A percentile compares a stretch with the other conserved stretches of the same genome.
Evolutionary conservation across 2,888 invertebrate genomes (phyloP).

Genomic region (Alitta virens): DNA sequence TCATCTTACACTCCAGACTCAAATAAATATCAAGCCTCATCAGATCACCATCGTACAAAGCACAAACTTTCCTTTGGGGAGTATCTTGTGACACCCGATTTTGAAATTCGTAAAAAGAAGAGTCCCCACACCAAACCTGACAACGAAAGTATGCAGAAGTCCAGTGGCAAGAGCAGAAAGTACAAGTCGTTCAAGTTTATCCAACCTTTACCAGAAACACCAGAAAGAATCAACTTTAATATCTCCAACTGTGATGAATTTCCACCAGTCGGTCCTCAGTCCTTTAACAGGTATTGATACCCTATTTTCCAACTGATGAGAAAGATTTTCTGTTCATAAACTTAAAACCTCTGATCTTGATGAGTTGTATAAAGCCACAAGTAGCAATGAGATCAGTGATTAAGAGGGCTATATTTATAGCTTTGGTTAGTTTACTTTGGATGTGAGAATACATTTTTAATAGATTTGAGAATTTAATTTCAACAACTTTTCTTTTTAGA

Average conservation of each 20-base stretch:
- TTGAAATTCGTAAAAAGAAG: constrained; percentile 27
- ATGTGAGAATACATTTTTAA: background rate
- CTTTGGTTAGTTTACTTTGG: no score
- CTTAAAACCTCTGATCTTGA: no score
- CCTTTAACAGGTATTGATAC: background rate
- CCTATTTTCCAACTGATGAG: background rate
- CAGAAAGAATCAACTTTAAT: constrained; percentile 33
- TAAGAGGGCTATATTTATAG: no score
- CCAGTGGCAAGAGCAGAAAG: constrained; percentile 7
- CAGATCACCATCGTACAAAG: constrained; percentile 24
- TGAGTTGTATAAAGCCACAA: no score
- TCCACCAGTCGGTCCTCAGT: constrained; percentile 33
- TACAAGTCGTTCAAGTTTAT: background rate
- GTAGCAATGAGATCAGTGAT: no score
- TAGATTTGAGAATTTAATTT: background rate
- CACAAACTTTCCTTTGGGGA: constrained; percentile 43
- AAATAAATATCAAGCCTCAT: background rate
- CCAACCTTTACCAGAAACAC: background rate
- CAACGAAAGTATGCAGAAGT: constrained; percentile 15
- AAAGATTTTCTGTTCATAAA: no score
- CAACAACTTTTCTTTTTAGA: no score
- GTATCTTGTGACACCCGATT: constrained; percentile 38
- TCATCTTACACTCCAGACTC: background rate
- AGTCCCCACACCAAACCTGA: background rate
- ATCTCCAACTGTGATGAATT: constrained; percentile 37